Conservation (phyloP, 2,797 vertebrate species). For the Acropternis orthonyx region DNA sequence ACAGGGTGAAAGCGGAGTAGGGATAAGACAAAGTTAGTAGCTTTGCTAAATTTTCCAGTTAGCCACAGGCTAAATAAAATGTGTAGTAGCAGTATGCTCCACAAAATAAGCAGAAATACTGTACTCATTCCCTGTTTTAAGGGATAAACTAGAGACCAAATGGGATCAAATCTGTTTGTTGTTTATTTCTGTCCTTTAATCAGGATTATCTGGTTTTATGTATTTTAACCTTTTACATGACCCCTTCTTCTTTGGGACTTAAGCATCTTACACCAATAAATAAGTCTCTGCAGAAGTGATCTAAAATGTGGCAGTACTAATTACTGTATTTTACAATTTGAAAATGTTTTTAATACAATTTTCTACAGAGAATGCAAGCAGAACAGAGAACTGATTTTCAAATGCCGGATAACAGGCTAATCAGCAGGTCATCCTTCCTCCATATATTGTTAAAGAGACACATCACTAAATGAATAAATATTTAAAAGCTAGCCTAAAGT, state of each 20-base stretch:
- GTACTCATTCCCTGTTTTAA: not conserved
- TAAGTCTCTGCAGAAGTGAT: not conserved
- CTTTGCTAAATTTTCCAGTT: not conserved
- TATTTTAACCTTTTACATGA: not conserved
- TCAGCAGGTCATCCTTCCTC: not conserved
- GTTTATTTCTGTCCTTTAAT: not conserved
- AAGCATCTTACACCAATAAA: not conserved
- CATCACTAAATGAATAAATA: not conserved
- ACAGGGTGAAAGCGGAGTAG: not conserved
- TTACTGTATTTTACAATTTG: not conserved
- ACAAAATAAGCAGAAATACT: not conserved
- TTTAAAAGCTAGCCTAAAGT: not conserved
- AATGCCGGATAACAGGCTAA: not conserved
- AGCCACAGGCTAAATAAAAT: not conserved
- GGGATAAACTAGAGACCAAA: not conserved
- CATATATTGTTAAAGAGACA: not conserved
- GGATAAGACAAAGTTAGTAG: not conserved
- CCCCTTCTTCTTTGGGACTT: not conserved
- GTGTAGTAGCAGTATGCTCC: not conserved
- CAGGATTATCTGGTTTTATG: not conserved
- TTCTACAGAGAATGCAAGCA: not conserved
- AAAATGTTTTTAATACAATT: not conserved
- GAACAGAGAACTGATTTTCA: not conserved
- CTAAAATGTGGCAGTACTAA: not conserved
- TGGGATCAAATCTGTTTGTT: not conserved